Evolutionary conservation across 2,888 invertebrate species (phyloP).

Genomic region (Adelphocoris suturalis): DNA sequence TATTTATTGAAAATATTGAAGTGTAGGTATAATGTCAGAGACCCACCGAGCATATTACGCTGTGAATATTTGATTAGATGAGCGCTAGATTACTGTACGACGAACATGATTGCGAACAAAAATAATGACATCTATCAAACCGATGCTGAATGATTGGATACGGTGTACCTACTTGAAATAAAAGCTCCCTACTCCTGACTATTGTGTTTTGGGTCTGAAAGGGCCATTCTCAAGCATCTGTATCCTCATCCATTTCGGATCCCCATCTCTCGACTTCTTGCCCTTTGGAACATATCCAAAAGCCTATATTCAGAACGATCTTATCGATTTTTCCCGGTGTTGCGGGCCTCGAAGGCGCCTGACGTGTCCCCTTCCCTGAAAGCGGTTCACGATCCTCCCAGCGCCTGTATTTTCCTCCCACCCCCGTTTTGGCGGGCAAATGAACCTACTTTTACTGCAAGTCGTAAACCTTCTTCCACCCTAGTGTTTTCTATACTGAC

Average conservation of each 20-base stretch:
- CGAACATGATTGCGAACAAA: no score
- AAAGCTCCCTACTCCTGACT: neutral
- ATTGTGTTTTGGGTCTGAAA: neutral
- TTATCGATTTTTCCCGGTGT: constrained; percentile 2
- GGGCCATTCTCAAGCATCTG: neutral
- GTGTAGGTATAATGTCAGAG: no score
- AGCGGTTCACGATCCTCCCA: neutral
- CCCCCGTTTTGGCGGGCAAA: constrained; percentile 28
- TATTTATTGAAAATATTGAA: no score
- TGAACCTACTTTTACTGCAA: constrained; percentile 8
- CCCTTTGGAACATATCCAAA: neutral
- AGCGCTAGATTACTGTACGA: no score
- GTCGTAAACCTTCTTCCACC: neutral
- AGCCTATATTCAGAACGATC: constrained; percentile 27
- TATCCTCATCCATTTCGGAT: neutral
- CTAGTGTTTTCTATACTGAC: neutral
- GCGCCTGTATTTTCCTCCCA: neutral
- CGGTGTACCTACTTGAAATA: no score
- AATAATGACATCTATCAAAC: no score
- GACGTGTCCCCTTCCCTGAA: neutral
- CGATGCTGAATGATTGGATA: no score
- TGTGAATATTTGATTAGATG: no score
- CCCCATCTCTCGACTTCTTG: neutral
- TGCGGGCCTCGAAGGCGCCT: constrained; percentile 1
- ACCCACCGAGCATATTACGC: no score